phyloP scores from a whole-genome alignment of 2,888 invertebrate species.

The Druceiella hillmani region DNA sequence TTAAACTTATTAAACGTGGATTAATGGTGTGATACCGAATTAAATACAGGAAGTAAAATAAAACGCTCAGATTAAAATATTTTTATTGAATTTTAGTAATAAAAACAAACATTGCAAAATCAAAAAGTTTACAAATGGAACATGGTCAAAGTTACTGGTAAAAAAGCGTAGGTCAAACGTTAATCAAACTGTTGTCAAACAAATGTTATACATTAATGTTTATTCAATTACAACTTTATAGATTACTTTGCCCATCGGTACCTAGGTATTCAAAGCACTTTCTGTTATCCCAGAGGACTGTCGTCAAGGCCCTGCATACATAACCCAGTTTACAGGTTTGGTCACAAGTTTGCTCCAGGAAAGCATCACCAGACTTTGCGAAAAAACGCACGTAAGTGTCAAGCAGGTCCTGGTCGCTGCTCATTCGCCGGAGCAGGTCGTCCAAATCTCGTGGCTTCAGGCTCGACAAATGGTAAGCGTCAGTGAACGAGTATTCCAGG shows the following conservation, averaged over 20 bases:
- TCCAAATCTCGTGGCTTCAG: conserved; percentile 52
- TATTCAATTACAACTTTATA: conserved; percentile 5
- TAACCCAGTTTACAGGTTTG: conserved; percentile 30
- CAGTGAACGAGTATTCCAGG: conserved; percentile 58
- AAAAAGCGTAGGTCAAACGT: too few species aligned
- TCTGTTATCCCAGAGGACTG: conserved; percentile 29
- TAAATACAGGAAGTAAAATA: too few species aligned
- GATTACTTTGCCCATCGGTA: conserved; percentile 11
- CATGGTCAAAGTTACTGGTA: too few species aligned
- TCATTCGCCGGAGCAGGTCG: conserved; percentile 45
- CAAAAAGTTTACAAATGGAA: too few species aligned
- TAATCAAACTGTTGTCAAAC: too few species aligned
- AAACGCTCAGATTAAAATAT: too few species aligned
- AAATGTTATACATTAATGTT: too few species aligned
- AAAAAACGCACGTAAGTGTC: conserved; percentile 34
- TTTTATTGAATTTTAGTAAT: too few species aligned
- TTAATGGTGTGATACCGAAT: too few species aligned
- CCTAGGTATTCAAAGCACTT: conserved; percentile 1
- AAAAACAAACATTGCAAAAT: too few species aligned
- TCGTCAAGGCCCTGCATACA: conserved; percentile 38
- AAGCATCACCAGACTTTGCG: conserved; percentile 32
- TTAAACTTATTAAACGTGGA: too few species aligned
- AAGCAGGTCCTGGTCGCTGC: conserved; percentile 34
- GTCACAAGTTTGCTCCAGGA: conserved; percentile 30
- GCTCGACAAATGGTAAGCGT: conserved; percentile 48